phyloP scores from a whole-genome alignment of 1,140 invertebrate species.

The Aphelinus certus region DNA sequence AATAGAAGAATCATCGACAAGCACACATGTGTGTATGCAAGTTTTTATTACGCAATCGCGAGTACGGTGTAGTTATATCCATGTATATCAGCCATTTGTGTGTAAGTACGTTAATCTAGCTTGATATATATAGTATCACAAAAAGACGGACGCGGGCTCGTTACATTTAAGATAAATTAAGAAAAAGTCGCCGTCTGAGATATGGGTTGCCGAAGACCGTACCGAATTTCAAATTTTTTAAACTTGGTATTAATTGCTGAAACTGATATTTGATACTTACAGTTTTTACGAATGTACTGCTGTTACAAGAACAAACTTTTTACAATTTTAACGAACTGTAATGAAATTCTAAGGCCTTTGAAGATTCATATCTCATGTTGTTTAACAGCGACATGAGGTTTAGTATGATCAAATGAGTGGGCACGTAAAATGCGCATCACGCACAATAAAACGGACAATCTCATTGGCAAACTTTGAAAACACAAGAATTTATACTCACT shows the following conservation, averaged over 20 bases:
- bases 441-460: slow-evolving; percentile 36
- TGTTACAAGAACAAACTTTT: slow-evolving; percentile 9
- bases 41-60: slow-evolving; percentile 57
- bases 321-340: slow-evolving; percentile 2
- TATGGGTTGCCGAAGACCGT: slow-evolving; percentile 20
- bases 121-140: slow-evolving; percentile 52
- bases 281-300: slow-evolving; percentile 12
- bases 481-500: slow-evolving; percentile 16
- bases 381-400: slow-evolving; percentile 17
- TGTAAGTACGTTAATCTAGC: slow-evolving; percentile 63
- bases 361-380: slow-evolving; percentile 25
- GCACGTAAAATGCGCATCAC: slow-evolving; percentile 26
- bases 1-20: slow-evolving; percentile 57
- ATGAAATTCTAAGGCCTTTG: slow-evolving; percentile 24
- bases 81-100: slow-evolving; percentile 64
- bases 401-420: slow-evolving; percentile 30
- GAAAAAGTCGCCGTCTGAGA: slow-evolving; percentile 40
- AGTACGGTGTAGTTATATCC: slow-evolving; percentile 60
- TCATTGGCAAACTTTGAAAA: slow-evolving; percentile 28
- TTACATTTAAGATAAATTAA: slow-evolving; percentile 40
- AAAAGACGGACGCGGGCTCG: slow-evolving; percentile 36
- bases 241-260: slow-evolving; percentile 16
- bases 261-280: slow-evolving; percentile 8
- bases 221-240: slow-evolving; percentile 18
- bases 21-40: slow-evolving; percentile 41